A percentile compares a stretch with the other conserved stretches of the same genome.
Conservation (phyloP, 2,113 vertebrate genomes). For the Phoxinus phoxinus region DNA sequence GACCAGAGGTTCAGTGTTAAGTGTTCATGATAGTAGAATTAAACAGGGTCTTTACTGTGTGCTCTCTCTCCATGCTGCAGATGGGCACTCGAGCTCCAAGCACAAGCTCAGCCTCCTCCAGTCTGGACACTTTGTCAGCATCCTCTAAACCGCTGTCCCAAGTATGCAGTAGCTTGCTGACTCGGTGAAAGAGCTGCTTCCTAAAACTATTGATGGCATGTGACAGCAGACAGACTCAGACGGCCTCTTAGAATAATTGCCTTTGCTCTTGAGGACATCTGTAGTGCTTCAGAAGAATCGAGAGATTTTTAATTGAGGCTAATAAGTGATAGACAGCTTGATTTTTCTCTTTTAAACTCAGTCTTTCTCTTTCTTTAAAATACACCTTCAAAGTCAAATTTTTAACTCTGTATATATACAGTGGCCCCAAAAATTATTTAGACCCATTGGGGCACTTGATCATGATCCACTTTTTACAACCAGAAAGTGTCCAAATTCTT, state of each 20-base stretch:
- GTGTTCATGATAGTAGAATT: not conserved
- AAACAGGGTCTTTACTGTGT: conserved; percentile 31
- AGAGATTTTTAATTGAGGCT: not conserved
- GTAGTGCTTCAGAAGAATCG: not conserved
- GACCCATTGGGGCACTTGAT: not conserved
- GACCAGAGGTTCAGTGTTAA: not conserved
- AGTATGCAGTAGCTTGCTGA: conserved; percentile 65
- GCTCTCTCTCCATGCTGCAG: conserved; percentile 90
- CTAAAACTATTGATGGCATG: conserved; percentile 39
- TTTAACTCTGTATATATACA: not conserved
- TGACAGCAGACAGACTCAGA: conserved; percentile 25
- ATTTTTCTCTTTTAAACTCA: not conserved
- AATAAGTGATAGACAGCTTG: not conserved
- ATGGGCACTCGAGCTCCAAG: conserved; percentile 97
- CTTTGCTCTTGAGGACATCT: not conserved
- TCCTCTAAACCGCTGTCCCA: conserved; percentile 91
- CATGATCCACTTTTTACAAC: not conserved
- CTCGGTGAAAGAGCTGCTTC: conserved; percentile 36
- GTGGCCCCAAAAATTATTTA: not conserved
- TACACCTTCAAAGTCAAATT: not conserved
- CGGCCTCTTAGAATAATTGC: conserved; percentile 13
- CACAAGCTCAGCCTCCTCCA: conserved; percentile 92
- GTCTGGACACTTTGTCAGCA: conserved; percentile 96
- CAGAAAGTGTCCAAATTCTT: not conserved
- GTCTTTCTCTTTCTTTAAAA: not conserved